Conservation (phyloP, 2,113 vertebrate genomes). For the Scortum barcoo region DNA sequence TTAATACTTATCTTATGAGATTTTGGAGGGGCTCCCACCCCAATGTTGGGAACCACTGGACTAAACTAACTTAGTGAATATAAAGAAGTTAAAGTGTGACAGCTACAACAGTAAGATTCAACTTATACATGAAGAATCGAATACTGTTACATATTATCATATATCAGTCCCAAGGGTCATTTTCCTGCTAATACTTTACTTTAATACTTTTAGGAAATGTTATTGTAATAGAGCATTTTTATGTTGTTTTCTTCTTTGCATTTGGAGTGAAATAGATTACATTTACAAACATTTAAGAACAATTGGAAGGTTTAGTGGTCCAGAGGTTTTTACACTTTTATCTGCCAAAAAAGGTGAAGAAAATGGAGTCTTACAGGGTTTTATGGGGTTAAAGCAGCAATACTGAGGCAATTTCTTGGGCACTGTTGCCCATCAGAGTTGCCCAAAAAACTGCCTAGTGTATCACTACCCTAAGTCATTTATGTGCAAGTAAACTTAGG, state of each 20-base stretch:
- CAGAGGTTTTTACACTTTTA: background rate
- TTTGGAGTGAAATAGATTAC: background rate
- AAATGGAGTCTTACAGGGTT: background rate
- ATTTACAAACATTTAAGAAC: background rate
- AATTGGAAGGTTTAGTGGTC: background rate
- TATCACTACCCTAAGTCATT: constrained; percentile 42
- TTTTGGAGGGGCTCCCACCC: background rate
- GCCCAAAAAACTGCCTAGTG: constrained; percentile 55
- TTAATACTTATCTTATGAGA: background rate
- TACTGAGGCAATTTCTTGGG: constrained; percentile 54
- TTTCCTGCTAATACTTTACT: background rate
- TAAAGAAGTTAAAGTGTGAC: background rate
- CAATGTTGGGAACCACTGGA: background rate
- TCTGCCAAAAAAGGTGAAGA: background rate
- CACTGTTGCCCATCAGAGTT: constrained; percentile 56
- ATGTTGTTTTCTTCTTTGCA: background rate
- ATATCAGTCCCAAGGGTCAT: background rate
- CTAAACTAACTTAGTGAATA: background rate
- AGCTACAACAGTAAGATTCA: background rate
- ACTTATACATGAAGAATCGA: background rate
- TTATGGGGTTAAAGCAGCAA: constrained; percentile 57
- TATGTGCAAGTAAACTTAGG: background rate
- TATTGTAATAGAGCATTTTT: background rate
- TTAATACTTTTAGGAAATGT: too few species aligned
- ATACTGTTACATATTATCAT: background rate